Base-by-base conservation (phyloP, 2,113 vertebrate genomes). In the Oryzias curvinotus region DNA sequence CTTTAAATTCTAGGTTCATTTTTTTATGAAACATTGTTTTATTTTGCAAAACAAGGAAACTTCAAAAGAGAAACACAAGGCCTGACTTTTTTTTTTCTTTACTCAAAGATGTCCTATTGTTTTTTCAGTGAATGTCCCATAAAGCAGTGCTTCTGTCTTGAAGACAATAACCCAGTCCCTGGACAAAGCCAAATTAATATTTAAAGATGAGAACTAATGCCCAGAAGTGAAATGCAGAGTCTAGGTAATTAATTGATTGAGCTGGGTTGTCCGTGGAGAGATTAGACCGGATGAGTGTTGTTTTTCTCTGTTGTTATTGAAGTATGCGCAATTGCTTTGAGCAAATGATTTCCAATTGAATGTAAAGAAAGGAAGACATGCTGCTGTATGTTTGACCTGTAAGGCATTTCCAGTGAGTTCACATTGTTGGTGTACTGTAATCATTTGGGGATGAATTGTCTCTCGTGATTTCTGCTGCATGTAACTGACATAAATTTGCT, bases 151-250 rank as follows among this genome's bases (percentile, higher is more conserved):
- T 67, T 68, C 62, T 68, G 75, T 73, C 72, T 65, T 73, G 69
- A 72, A 80, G 81, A 84, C 72, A 84, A 85, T 85, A 86, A 83
- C 80, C 73, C 65, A 51, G 88, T 92, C 92, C 85, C 91, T 90
- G 89, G 91, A 92, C 91, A 92, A 90, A 92, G 90, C 81, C 91
- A 91, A 91, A 94, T 95, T 92, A 94, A 95, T 94, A 94, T 94
- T 94, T 95, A 91, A 94, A 93, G 91, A 94, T 93, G 92, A 94
- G 93, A 93, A 91, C 89, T 84, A 89, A 88, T 87, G 89, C 91
- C 93, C 93, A 75, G 80, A 89, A 94, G 94, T 91, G 85, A 93
- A 93, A 94, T 86, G 91, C 69, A 74, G 83, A 89, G 83, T 87
- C 84, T 78, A 86, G 90, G 89, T 93, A 92, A 93, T 94, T 93